Base-by-base conservation (phyloP, 1,140 invertebrate genomes). In the Drosophila nasuta region DNA sequence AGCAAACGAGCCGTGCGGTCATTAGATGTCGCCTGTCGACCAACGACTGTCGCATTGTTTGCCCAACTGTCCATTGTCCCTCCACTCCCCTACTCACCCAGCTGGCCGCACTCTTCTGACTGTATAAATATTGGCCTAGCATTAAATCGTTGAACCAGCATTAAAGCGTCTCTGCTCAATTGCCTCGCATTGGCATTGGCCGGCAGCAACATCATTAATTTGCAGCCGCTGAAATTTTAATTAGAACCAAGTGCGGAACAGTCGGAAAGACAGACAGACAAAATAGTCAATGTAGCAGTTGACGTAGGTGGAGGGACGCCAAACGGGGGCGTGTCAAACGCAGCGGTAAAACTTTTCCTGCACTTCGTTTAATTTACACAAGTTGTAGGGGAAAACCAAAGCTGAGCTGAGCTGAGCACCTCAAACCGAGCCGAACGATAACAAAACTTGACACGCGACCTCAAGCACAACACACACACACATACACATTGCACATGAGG, bases 1-100 rank as follows among this genome's bases (percentile, higher is more conserved):
- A 83, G 80, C 83, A 88, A 88, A 81, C 83, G 83, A 88, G 80
- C 85, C 85, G 52, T 88, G 83, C 65, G 85, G 85, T 88, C 83
- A 83, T 89, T 88, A 83, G 83, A 78, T 81, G 81, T 79, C 64
- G 49, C 45, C 72, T 35, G 33, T 3, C 35, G 35, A 38, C 35
- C 68, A 30, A 13, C 51, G 59, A 43, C 65, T 59, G 51, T 75
- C 74, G 8, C 56, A 54, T 51, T 82, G 83, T 82, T 82, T 71
- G 60, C 10, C 25, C 62, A 45, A 20, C 17, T 52, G 49, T 57
- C 67, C 60, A 65, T 48, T 57, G 5, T 46, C 35, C 25, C 13
- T 25, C 48, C 45, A 4, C 20, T 7, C 62, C 11, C 7, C 54
- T 15, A 10, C 43, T 13, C 41, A 3, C 20, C 20, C 20, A 25